Evolutionary conservation across 2,888 invertebrate species (phyloP), one percentile per base, ranked within the genome.

Genomic region (Drosophila peninsularis): DNA sequence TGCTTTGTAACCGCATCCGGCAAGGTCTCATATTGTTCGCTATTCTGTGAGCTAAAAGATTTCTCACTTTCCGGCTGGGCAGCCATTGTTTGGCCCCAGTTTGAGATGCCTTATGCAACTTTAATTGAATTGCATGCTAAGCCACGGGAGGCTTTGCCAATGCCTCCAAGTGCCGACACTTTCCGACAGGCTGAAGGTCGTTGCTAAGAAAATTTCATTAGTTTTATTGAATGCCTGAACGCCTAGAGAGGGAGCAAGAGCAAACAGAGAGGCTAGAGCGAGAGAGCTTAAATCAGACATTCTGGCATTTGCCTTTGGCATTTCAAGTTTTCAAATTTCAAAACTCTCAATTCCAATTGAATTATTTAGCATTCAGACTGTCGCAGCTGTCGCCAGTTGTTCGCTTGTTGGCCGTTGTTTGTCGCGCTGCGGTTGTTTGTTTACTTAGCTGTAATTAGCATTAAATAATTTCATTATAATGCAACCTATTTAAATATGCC

Each of bases 71-170:
- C 37, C 53, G n/a, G 39, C 17, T 17, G 39, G 14, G 13, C 54
- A 11, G n/a, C 24, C 58, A 63, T 72, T 72, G 65, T 56, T 45
- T 37, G 60, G 41, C 70, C 64, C 53, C 52, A 62, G 56, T 68
- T 77, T 69, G 70, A 71, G 67, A 71, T 70, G 75, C 64, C 87
- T 87, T 87, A 79, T 83, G 88, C 88, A 83, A 83, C 76, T 76
- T 83, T 83, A 83, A 83, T 83, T 83, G 83, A 83, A 83, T 83
- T 83, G 83, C 88, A 87, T 74, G 76, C 63, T 73, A 82, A 83
- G 88, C 83, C 70, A 61, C 27, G 14, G 58, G 72, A 61, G 72
- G 73, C 62, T 72, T 72, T 71, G 42, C 30, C 41, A 6, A 37
- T 54, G 54, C 49, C 63, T 68, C 73, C 21, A 78, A 52, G 74